phyloP scores from a whole-genome alignment of 1,140 invertebrate genomes.

The Lerema accius region DNA sequence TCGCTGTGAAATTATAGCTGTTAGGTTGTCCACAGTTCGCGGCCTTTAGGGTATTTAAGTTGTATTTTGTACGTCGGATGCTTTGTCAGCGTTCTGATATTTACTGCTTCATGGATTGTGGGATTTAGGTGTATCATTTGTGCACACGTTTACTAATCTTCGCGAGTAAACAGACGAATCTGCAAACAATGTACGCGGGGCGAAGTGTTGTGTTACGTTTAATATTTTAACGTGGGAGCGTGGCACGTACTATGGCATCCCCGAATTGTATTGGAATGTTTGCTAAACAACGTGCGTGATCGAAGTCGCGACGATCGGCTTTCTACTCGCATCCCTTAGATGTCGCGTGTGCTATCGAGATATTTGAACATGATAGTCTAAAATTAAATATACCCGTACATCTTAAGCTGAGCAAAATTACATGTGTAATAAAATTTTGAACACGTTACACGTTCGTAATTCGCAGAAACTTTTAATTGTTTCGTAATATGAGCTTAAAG shows the following conservation, averaged over 20 bases:
- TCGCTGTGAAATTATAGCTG: constrained; percentile 37
- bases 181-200: constrained; percentile 26
- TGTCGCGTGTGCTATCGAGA: constrained; percentile 34
- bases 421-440: background rate
- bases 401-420: background rate
- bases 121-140: constrained; percentile 36
- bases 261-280: constrained; percentile 42
- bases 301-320: constrained; percentile 50
- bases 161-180: constrained; percentile 37
- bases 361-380: constrained; percentile 14
- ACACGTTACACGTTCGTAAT: background rate
- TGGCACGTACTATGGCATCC: constrained; percentile 45
- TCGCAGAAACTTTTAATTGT: constrained; percentile 20
- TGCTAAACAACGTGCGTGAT: constrained; percentile 63
- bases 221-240: constrained; percentile 44
- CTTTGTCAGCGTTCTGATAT: constrained; percentile 29
- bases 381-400: constrained; percentile 11
- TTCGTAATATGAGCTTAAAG: constrained; percentile 6
- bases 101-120: constrained; percentile 32
- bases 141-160: constrained; percentile 33
- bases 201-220: constrained; percentile 39
- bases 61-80: constrained; percentile 1
- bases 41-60: constrained; percentile 25
- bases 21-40: constrained; percentile 31
- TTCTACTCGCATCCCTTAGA: constrained; percentile 40